These are phyloP conservation scores for Caenorhabditis zanzibari DNA, from an alignment of 2,888 invertebrate genomes.

Conservation along the genomic window DNA sequence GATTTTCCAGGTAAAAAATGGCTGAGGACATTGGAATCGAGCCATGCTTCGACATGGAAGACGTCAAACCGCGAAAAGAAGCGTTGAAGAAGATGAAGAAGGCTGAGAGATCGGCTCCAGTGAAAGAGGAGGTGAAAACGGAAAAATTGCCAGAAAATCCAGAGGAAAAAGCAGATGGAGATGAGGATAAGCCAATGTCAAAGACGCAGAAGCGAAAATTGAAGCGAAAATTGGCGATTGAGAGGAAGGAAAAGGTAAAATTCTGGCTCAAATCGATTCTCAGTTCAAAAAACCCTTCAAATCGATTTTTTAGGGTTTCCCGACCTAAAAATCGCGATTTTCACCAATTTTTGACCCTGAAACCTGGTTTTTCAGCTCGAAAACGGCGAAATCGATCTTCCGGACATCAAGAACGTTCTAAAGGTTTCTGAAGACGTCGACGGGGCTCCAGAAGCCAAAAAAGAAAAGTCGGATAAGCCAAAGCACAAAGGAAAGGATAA, in stretches of 20 bases:
- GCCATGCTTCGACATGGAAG: conserved; percentile 67
- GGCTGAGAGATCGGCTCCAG: conserved; percentile 43
- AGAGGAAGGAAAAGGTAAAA: conserved; percentile 39
- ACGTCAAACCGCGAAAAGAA: conserved; percentile 58
- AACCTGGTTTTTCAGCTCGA: not conserved
- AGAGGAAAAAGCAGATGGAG: conserved; percentile 8
- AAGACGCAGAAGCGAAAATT: conserved; percentile 54
- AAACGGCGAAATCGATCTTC: conserved; percentile 1
- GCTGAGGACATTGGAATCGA: conserved; percentile 72
- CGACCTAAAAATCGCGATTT: not conserved
- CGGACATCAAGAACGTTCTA: too few species aligned
- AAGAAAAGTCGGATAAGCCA: conserved; percentile 25
- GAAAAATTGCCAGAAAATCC: conserved; percentile 24
- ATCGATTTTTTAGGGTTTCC: not conserved
- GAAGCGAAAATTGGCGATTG: conserved; percentile 44
- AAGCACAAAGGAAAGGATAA: conserved; percentile 51
- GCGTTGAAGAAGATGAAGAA: conserved; percentile 61
- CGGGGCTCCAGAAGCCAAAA: conserved; percentile 37
- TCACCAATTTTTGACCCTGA: not conserved
- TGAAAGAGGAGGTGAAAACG: conserved; percentile 15
- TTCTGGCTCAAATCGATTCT: not conserved
- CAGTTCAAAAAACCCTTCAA: not conserved
- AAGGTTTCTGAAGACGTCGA: conserved; percentile 19
- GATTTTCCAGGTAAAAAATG: conserved; percentile 52
- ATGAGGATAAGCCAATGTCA: conserved; percentile 52